Base-by-base conservation (phyloP, 2,113 vertebrate genomes). In the Perca schrenkii region DNA sequence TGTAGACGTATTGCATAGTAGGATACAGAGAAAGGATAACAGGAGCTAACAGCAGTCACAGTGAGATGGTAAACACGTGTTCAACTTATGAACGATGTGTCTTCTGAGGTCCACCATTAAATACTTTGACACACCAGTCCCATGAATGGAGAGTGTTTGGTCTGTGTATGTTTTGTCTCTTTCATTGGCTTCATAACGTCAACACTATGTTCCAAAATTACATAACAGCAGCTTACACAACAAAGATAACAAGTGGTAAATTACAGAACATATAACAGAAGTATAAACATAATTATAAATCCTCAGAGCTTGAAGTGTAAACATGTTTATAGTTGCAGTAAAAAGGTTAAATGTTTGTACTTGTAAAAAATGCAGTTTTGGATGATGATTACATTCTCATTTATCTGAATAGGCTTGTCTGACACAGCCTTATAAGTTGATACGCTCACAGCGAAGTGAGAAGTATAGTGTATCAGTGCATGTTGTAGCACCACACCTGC, bases 401-500 rank as follows among this genome's bases (percentile, higher is more conserved):
- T 80, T 83, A 80, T 82, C 17, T 78, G 78, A 91, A 84, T 16
- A 79, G 71, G 40, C 62, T 58, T 80, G 54, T 86, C 86, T 86
- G 69, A 82, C 77, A 85, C 46, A 74, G 25, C 8, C 40, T 49
- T 28, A 19, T 77, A 58, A 31, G 3, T 43, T 73, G 65, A 85
- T 21, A 31, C 67, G 60, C 79, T 89, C 36, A 56, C 34, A 31
- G 83, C 85, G 62, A 60, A 54, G 6, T 13, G 4, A 74, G 46
- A 74, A 52, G 22, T 36, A 21, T 69, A 70, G 65, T 43, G 40
- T 68, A 64, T 60, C 46, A 46, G 58, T 63, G 43, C 86, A 57
- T 85, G 89, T 79, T 83, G 61, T 34, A 71, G 79, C 90, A 80
- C 63, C 68, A 65, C 87, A 80, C 83, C 83, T 84, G 57, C 54